phyloP scores from a whole-genome alignment of 2,113 vertebrate genomes.

The Onychorhynchus coronatus region DNA sequence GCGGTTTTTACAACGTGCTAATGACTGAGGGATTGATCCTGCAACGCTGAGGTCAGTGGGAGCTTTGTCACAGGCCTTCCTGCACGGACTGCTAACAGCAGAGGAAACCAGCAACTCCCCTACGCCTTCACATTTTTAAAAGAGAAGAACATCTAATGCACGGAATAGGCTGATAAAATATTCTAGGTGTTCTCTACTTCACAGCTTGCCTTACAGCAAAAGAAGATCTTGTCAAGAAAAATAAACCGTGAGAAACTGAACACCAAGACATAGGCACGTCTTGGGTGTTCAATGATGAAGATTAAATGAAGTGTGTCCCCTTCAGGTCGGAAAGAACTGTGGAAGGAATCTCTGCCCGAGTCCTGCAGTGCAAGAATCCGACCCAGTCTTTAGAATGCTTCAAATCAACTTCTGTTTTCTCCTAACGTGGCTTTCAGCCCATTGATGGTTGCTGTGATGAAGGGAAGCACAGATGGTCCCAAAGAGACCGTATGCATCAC shows the following conservation, averaged over 20 bases:
- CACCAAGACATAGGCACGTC: not conserved
- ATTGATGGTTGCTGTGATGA: not conserved
- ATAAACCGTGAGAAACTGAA: not conserved
- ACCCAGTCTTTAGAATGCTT: not conserved
- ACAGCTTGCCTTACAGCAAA: not conserved
- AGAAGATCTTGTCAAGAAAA: not conserved
- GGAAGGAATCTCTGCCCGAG: not conserved
- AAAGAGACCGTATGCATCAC: not conserved
- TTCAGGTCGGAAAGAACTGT: not conserved
- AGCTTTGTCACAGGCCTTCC: slow-evolving; percentile 13
- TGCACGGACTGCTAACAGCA: not conserved
- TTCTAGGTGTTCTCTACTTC: not conserved
- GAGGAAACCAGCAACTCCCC: not conserved
- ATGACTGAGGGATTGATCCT: slow-evolving; percentile 11
- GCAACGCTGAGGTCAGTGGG: not conserved
- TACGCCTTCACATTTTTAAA: not conserved
- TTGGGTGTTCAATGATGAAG: not conserved
- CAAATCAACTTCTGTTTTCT: not conserved
- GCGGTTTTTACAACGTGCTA: not conserved
- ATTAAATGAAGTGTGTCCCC: not conserved
- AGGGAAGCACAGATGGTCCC: not conserved
- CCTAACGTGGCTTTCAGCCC: not conserved
- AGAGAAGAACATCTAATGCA: not conserved
- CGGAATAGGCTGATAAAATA: not conserved
- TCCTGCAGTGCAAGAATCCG: not conserved